A percentile compares a stretch with the other conserved stretches of the same genome.
Evolutionary conservation across 1,140 invertebrate species (phyloP).

Genomic region (Bursaphelenchus mucronatus): DNA sequence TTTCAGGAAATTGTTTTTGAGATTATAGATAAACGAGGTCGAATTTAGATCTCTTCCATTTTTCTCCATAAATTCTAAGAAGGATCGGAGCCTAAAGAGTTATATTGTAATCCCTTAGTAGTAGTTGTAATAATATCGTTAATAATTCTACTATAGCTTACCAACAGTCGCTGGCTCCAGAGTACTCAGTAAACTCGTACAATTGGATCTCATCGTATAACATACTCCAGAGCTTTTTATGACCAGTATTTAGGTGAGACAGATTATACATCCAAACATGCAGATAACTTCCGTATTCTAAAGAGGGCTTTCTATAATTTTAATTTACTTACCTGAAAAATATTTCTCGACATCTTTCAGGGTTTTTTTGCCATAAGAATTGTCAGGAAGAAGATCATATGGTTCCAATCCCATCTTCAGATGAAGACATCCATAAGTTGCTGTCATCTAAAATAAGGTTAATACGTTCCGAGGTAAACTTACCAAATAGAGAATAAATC

Average conservation of each 20-base stretch:
- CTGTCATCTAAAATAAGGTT: slow-evolving; percentile 41
- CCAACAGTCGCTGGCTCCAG: slow-evolving; percentile 76
- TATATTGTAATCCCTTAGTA: too few species aligned
- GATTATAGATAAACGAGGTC: slow-evolving; percentile 51
- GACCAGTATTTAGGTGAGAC: slow-evolving; percentile 39
- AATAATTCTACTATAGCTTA: slow-evolving; percentile 73
- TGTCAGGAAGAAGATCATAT: slow-evolving; percentile 59
- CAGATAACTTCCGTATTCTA: slow-evolving; percentile 53
- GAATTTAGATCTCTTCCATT: slow-evolving; percentile 70
- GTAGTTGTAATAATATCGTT: slow-evolving; percentile 59
- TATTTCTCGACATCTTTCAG: slow-evolving; percentile 52
- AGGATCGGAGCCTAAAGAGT: slow-evolving; percentile 77
- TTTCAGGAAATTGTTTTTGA: slow-evolving; percentile 47
- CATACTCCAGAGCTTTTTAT: slow-evolving; percentile 50
- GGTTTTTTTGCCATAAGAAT: slow-evolving; percentile 61
- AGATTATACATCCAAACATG: slow-evolving; percentile 61
- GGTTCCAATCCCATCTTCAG: slow-evolving; percentile 61
- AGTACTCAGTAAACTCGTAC: slow-evolving; percentile 58
- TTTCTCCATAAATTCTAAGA: slow-evolving; percentile 72
- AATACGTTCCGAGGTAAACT: slow-evolving; percentile 62
- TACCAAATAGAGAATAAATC: slow-evolving; percentile 74
- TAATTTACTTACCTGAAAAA: slow-evolving; percentile 44
- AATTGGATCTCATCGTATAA: slow-evolving; percentile 54
- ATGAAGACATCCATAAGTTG: slow-evolving; percentile 55
- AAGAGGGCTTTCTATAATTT: slow-evolving; percentile 4